A percentile compares a stretch with the other conserved stretches of the same genome.
Conservation (phyloP, 1,140 invertebrate genomes). For the Eriosoma lanigerum region DNA sequence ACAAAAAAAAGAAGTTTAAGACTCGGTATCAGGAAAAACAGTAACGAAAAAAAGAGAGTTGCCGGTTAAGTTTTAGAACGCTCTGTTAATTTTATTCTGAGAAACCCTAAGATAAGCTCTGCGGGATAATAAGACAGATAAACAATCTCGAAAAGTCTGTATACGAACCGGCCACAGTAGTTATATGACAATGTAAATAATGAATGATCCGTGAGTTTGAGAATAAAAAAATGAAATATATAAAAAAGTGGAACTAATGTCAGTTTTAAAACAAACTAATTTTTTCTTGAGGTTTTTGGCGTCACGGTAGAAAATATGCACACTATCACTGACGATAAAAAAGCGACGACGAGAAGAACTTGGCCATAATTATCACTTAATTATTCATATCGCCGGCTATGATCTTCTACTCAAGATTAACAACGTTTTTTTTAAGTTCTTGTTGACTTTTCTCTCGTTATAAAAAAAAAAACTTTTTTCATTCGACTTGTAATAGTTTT, state of each 20-base stretch:
- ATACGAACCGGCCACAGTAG: background rate
- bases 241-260: background rate
- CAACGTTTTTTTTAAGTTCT: background rate
- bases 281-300: constrained; percentile 19
- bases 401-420: constrained; percentile 46
- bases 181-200: constrained; percentile 37
- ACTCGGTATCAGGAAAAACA: background rate
- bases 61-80: constrained; percentile 4
- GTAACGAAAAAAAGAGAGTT: background rate
- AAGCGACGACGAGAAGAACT: background rate
- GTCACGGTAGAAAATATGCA: constrained; percentile 11
- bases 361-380: constrained; percentile 42
- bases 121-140: constrained; percentile 38
- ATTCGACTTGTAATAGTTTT: background rate
- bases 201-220: constrained; percentile 12
- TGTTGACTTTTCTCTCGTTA: background rate
- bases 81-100: constrained; percentile 28
- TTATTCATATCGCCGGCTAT: constrained; percentile 47
- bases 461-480: constrained; percentile 35
- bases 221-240: background rate
- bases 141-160: constrained; percentile 30
- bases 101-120: constrained; percentile 28
- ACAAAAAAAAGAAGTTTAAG: background rate
- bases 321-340: background rate
- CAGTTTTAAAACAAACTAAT: constrained; percentile 45